Percentiles rank a stretch among this genome's conserved stretches.
Conservation (phyloP, 2,888 invertebrate genomes). For the Phyllotreta striolata region DNA sequence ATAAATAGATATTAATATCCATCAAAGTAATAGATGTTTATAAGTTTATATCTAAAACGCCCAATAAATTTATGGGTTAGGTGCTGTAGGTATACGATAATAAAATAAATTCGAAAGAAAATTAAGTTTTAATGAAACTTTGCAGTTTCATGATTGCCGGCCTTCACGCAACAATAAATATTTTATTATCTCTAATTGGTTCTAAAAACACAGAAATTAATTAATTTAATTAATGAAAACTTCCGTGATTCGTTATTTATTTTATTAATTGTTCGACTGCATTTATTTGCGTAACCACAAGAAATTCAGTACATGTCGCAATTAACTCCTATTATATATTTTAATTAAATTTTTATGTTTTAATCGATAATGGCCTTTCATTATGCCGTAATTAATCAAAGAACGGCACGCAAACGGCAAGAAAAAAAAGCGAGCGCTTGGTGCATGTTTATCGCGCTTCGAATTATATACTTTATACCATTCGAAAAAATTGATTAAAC, state of each 20-base stretch:
- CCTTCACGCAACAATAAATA: conserved; percentile 36
- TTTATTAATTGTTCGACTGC: conserved; percentile 30
- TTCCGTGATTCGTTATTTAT: conserved; percentile 40
- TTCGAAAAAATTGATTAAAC: background rate
- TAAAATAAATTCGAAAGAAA: too few species aligned
- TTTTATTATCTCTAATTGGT: conserved; percentile 40
- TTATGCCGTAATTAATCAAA: conserved; percentile 10
- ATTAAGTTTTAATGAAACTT: too few species aligned
- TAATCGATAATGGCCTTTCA: conserved; percentile 12
- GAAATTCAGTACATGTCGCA: conserved; percentile 37
- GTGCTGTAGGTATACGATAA: too few species aligned
- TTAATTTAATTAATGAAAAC: conserved; percentile 43
- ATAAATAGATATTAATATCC: too few species aligned
- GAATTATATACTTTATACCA: too few species aligned
- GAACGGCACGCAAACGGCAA: conserved; percentile 1
- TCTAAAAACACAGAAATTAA: conserved; percentile 38
- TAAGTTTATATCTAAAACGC: too few species aligned
- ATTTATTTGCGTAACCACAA: conserved; percentile 36
- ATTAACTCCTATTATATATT: conserved; percentile 35
- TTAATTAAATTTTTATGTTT: conserved; percentile 34
- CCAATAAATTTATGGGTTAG: too few species aligned
- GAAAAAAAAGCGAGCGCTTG: background rate
- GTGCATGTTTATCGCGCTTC: background rate
- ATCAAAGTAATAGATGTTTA: too few species aligned
- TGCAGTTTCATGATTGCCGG: conserved; percentile 31